Evolutionary conservation across 1,140 invertebrate species (phyloP), one percentile per base, ranked within the genome.

Genomic region (Diploscapter pachys): DNA sequence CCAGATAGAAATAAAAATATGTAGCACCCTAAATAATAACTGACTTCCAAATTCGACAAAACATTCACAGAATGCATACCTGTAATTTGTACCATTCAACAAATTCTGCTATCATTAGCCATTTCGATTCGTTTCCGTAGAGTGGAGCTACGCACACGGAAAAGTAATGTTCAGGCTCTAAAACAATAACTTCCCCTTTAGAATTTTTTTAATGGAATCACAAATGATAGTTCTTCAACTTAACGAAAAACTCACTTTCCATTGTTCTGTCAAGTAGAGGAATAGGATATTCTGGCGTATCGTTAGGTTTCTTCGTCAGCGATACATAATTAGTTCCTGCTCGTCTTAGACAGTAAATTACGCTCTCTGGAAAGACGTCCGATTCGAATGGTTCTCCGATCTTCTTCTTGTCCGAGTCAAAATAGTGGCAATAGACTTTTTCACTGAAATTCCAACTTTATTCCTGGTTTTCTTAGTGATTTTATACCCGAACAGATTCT

Each of bases 111-210:
- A 69, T 69, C 51, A 57, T 54, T 6, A 69, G 52, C 66, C 66
- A 69, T 69, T 69, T 69, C n/a, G 66, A 56, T 5, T 69, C 66
- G 53, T 55, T 56, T 3, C 66, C 66, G 49, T 69, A 69, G 49
- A 69, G 6, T 50, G 66, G 66, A 31, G 53, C 66, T 4, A 69
- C 66, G 31, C 66, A 69, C 3, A 69, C 54, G 3, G 66, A 5
- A 4, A 69, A 50, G 49, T 69, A 54, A 9, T 69, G 66, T 3
- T 9, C 3, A 13, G 66, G 66, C n/a, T 69, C 66, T 69, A 49
- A 4, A 69, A 56, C 8, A 48, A 31, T 2, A 13, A 4, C 50
- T 69, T 57, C 61, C 6, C 61, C 67, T 3, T 9, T 49, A 49
- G 8, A 11, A 69, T 5, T 59, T n/a, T 52, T 3, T 4, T 2